Evolutionary conservation across 2,888 invertebrate genomes (phyloP).

Genomic region (Phalera bucephala): DNA sequence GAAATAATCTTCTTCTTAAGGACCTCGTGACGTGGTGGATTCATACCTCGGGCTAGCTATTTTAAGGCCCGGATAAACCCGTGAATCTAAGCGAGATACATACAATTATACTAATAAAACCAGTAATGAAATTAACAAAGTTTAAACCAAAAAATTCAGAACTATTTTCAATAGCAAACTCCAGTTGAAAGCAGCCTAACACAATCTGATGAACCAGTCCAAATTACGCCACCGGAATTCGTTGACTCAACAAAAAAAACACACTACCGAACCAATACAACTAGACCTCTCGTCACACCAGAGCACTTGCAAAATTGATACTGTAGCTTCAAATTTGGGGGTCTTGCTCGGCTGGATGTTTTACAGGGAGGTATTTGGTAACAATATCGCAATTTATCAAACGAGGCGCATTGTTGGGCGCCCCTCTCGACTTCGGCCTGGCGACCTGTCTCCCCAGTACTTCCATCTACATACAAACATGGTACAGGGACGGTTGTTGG

Average conservation of each 20-base stretch:
- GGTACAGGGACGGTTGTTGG: slow-evolving; percentile 8
- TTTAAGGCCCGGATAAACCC: too few species aligned
- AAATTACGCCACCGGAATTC: slow-evolving; percentile 43
- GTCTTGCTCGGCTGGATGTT: slow-evolving; percentile 33
- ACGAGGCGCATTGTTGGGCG: slow-evolving; percentile 73
- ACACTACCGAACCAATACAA: slow-evolving; percentile 26
- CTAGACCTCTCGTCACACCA: slow-evolving; percentile 16
- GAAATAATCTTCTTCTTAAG: too few species aligned
- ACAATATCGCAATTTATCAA: slow-evolving; percentile 81
- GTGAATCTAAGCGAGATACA: slow-evolving; percentile 17
- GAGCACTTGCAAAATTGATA: slow-evolving; percentile 1
- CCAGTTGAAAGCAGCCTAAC: slow-evolving; percentile 19
- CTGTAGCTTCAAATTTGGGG: slow-evolving; percentile 12
- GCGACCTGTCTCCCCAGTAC: slow-evolving; percentile 31
- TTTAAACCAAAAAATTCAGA: slow-evolving; percentile 5
- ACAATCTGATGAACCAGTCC: slow-evolving; percentile 48
- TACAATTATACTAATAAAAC: too few species aligned
- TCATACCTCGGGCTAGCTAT: too few species aligned
- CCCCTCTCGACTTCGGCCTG: slow-evolving; percentile 47
- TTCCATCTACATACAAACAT: slow-evolving; percentile 45
- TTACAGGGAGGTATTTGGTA: slow-evolving; percentile 54
- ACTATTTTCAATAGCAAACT: slow-evolving; percentile 15
- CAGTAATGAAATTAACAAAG: too few species aligned
- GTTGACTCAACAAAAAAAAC: slow-evolving; percentile 41
- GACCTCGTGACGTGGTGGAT: too few species aligned